These are phyloP conservation scores for Nannoperca obscura DNA, from an alignment of 2,797 vertebrate genomes.

Conservation along the genomic window DNA sequence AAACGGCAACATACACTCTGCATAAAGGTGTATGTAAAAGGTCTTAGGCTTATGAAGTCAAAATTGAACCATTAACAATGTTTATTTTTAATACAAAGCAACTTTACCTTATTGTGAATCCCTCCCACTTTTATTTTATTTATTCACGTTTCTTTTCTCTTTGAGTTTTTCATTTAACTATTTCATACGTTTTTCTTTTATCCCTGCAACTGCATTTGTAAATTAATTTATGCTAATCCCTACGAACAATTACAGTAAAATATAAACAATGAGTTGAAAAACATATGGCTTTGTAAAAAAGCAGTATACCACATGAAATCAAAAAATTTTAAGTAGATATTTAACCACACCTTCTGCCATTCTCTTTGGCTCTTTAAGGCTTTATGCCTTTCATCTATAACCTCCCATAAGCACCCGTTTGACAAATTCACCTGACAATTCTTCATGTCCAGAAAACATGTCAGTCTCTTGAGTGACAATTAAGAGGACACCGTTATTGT, in stretches of 20 bases:
- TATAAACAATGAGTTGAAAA: neutral
- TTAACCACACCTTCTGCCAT: slow-evolving; percentile 79
- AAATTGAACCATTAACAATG: neutral
- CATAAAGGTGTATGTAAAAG: no score
- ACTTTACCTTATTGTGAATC: neutral
- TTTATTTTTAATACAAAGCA: neutral
- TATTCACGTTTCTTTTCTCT: neutral
- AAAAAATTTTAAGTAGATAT: slow-evolving; percentile 82
- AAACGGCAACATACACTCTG: neutral
- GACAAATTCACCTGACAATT: slow-evolving; percentile 71
- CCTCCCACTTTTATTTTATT: neutral
- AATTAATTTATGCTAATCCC: neutral
- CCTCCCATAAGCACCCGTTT: slow-evolving; percentile 45
- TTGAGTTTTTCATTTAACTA: neutral
- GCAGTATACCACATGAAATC: slow-evolving; percentile 73
- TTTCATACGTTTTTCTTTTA: neutral
- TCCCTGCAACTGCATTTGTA: neutral
- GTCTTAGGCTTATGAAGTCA: neutral
- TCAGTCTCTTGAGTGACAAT: slow-evolving; percentile 59
- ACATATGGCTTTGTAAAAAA: neutral
- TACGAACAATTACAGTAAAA: neutral
- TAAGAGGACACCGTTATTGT: slow-evolving; percentile 44
- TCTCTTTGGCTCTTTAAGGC: slow-evolving; percentile 77
- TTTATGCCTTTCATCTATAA: slow-evolving; percentile 25
- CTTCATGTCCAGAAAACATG: slow-evolving; percentile 74